Base-by-base conservation (phyloP, 1,140 invertebrate species). In the Dendroctonus valens region DNA sequence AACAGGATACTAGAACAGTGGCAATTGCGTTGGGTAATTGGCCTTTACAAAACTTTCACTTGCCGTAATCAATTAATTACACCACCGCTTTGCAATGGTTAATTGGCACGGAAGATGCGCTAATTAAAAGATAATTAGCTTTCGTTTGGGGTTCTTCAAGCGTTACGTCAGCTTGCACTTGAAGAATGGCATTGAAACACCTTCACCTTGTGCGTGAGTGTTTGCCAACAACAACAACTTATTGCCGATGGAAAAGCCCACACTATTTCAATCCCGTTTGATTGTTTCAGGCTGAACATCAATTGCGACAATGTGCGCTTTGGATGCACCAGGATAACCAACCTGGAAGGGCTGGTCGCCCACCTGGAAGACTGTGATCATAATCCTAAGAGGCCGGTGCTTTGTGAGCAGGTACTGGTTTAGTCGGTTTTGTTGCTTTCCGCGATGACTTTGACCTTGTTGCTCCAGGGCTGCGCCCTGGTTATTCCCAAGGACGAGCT, bases 401-500 rank as follows among this genome's bases (percentile, higher is more conserved):
- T 89, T 37, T 98, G 96, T 79, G 93, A 96, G 72, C 88, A 91
- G 75, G 63, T 65, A 59, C 14, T 26, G 26, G 26, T 3, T 3
- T 3, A 38, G 11, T n/a, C 38, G 15, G 9, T 0, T 55, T 26
- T 46, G 8, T 46, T 46, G 44, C 12, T 46, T 46, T 9, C 8
- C 44, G 12, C 12, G 8, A 46, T 12, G 9, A 46, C 8, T 11
- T 46, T 46, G 12, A 46, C 8, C 2, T 9, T 46, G 42, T 46
- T 15, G n/a, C 50, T 59, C 15, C 8, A 64, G 66, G 95, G 95
- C 5, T 98, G 96, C 78, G 94, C 93, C 46, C 82, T 96, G 26
- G 88, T 96, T 57, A 92, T 97, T 73, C 94, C 95, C 37, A 97
- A 96, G 81, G 94, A 97, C 81, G 94, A 97, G 79, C 77, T 97